A percentile compares a stretch with the other conserved stretches of the same genome.
Conservation (phyloP, 2,888 invertebrate species). For the Eledona agricola region DNA sequence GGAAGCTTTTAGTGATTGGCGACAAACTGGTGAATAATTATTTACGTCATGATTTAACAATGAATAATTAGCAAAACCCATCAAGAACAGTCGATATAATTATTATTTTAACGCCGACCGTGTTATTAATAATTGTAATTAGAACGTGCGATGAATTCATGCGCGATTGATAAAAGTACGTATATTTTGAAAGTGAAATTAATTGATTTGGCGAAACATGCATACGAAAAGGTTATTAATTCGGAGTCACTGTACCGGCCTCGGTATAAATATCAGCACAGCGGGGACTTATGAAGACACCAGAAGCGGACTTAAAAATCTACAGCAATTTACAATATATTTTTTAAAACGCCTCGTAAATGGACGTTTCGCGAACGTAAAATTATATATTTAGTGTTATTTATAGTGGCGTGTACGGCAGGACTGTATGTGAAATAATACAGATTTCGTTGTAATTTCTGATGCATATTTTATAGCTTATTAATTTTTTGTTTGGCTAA, state of each 20-base stretch:
- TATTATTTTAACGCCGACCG: too few species aligned
- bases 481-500: slow-evolving; percentile 36
- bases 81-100: too few species aligned
- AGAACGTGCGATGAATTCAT: too few species aligned
- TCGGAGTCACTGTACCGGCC: slow-evolving; percentile 47
- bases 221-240: slow-evolving; percentile 32
- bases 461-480: slow-evolving; percentile 30
- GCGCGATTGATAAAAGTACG: too few species aligned
- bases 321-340: slow-evolving; percentile 40
- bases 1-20: background rate
- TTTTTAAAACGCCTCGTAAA: slow-evolving; percentile 41
- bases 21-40: too few species aligned
- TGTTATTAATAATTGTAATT: too few species aligned
- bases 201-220: slow-evolving; percentile 31
- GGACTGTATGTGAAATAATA: slow-evolving; percentile 20
- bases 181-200: slow-evolving; percentile 29
- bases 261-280: slow-evolving; percentile 51
- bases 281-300: slow-evolving; percentile 49
- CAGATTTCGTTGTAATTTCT: slow-evolving; percentile 29
- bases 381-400: slow-evolving; percentile 32
- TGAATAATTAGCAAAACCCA: slow-evolving; percentile 10
- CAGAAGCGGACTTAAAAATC: slow-evolving; percentile 44
- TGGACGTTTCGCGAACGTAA: slow-evolving; percentile 25
- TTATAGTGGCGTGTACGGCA: slow-evolving; percentile 16
- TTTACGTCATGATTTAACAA: too few species aligned